Percentiles rank a stretch among this genome's conserved stretches.
Conservation (phyloP, 2,888 invertebrate species). For the Spisula solida region DNA sequence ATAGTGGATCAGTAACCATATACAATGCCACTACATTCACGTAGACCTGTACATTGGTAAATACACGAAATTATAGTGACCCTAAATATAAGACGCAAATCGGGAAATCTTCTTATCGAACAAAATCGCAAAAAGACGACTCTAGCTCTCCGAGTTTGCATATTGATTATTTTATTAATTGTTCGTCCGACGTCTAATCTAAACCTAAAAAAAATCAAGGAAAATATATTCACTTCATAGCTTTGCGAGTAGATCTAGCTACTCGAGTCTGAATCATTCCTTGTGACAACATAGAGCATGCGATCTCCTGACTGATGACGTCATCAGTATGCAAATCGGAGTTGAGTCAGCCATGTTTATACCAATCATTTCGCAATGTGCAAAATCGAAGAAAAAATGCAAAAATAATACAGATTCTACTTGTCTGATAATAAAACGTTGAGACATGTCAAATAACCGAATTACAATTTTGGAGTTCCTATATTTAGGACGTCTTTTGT, state of each 20-base stretch:
- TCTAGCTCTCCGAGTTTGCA: slow-evolving; percentile 43
- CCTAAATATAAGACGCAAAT: slow-evolving; percentile 32
- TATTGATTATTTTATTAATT: slow-evolving; percentile 7
- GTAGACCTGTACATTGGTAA: background rate
- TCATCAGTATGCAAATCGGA: slow-evolving; percentile 28
- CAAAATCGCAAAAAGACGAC: background rate
- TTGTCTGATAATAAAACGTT: background rate
- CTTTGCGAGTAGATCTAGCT: background rate
- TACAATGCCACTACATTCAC: slow-evolving; percentile 31
- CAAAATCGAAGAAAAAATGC: slow-evolving; percentile 4
- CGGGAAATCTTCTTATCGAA: background rate
- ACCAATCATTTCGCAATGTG: background rate
- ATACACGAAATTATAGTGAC: slow-evolving; percentile 9
- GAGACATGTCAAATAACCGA: slow-evolving; percentile 27
- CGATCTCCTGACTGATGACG: background rate
- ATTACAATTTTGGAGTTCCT: no score
- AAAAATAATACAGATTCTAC: background rate
- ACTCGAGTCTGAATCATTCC: background rate
- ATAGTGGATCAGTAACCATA: slow-evolving; percentile 25
- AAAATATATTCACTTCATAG: slow-evolving; percentile 1
- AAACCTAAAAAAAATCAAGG: no score
- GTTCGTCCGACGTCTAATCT: background rate
- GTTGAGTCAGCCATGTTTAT: background rate
- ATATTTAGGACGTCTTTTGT: background rate
- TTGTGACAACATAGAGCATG: background rate